phyloP scores from a whole-genome alignment of 2,113 vertebrate genomes.

The Sialia sialis region DNA sequence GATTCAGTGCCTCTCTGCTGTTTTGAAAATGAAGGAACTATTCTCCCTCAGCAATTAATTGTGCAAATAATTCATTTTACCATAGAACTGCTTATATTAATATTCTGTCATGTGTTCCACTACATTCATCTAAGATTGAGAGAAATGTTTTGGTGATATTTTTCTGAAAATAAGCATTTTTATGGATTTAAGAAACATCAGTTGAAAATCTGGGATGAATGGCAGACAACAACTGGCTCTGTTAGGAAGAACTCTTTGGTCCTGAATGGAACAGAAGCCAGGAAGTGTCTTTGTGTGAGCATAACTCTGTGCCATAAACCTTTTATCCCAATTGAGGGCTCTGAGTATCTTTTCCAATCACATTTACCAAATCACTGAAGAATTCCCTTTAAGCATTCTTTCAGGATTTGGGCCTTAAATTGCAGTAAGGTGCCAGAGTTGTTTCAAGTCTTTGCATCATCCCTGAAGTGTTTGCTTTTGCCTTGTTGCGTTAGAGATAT shows the following conservation, averaged over 20 bases:
- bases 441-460: neutral
- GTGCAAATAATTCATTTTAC: conserved; percentile 9
- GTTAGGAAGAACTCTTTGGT: neutral
- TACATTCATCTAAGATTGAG: neutral
- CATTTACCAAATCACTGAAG: neutral
- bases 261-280: neutral
- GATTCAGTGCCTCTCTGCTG: neutral
- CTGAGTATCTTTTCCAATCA: neutral
- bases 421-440: neutral
- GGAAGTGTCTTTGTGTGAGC: neutral
- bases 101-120: neutral
- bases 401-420: neutral
- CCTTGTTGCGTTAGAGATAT: neutral
- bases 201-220: neutral
- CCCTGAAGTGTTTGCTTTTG: neutral
- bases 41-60: neutral
- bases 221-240: neutral
- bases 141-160: neutral
- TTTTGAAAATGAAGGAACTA: neutral
- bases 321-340: neutral
- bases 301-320: neutral
- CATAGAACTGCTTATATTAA: neutral
- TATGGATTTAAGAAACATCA: neutral
- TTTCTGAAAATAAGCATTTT: neutral
- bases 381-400: neutral